Base-by-base conservation (phyloP, 2,797 vertebrate genomes). In the Heteromormyrus szaboi region DNA sequence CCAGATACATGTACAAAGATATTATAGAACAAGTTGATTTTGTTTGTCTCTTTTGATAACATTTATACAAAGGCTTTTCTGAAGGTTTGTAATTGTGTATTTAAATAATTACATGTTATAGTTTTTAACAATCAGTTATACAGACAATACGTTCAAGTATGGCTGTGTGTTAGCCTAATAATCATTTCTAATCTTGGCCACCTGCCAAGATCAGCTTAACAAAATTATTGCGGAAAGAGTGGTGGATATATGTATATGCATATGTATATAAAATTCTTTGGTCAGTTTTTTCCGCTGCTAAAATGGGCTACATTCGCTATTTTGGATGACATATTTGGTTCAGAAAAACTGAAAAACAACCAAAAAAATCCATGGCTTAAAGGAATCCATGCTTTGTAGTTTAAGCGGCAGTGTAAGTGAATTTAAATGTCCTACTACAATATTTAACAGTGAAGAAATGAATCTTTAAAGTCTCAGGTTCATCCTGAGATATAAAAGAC, bases 41-140 rank as follows among this genome's bases (percentile, higher is more conserved):
- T 79, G 65, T 22, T 62, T 51, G 51, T 84, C 4, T 83, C 5
- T 56, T 59, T 53, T 33, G n/a, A 62, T 87, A 62, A 19, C 48
- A 25, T 87, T 87, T 68, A 86, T 87, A 87, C 59, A 87, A 87
- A 54, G 53, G 17, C 83, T 54, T 56, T 56, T 19, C 33, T 62
- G 29, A 33, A 37, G 51, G 25, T 12, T 54, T 85, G 50, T 85
- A 17, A 51, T 8, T 86, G 25, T 29, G 14, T 56, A 76, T 85
- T 85, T 12, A 83, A 56, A 46, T 59, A 22, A 59, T 59, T 81
- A 37, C 41, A 46, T 33, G 46, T 79, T 37, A 29, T 56, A 76
- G 17, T 51, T 41, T 84, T 85, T 50, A 81, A 25, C 44, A 59
- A 14, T 88, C 9, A 29, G 7, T 48, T 56, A 54, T 85, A 14